Evolutionary conservation across 2,113 vertebrate species (phyloP), one percentile per base, ranked within the genome.

Genomic region (Orycteropus afer): DNA sequence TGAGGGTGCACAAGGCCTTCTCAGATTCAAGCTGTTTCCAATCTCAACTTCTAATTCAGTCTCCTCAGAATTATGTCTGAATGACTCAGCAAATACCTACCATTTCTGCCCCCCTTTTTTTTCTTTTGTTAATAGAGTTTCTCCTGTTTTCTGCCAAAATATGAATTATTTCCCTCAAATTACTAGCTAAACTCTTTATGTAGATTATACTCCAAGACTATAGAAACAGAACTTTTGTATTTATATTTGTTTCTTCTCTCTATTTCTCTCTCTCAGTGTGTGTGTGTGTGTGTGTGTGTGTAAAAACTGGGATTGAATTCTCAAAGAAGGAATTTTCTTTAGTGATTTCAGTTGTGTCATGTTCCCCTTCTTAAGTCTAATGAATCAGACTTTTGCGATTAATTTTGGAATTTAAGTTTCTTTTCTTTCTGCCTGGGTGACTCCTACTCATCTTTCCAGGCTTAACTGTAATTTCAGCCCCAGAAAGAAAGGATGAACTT

Each of bases 371-470:
- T 89, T 74, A 89, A 92, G 67, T 57, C 49, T 25, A 96, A 59
- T 40, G 89, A 94, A 77, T 91, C 47, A 27, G 47, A 51, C 51
- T 57, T 93, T 94, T 77, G 34, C 61, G 55, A 85, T 90, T 81
- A 87, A 85, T 78, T 87, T 87, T 82, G 49, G 73, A 82, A 61
- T 87, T 57, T 90, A 61, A 91, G 63, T 83, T 82, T 40, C 7
- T 92, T 82, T 93, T 80, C 47, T 84, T 59, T 93, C 87, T 74
- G 49, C 74, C 34, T 82, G 49, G 20, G 17, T 67, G 51, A 90
- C 40, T n/a, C n/a, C n/a, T n/a, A n/a, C 63, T 77, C 57, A 81
- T 86, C 47, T 80, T 80, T 93, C 9, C 10, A 84, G 76, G 89
- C 65, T 81, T 95, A 69, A n/a, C 61, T 94, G 63, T 94, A 71